phyloP scores from a whole-genome alignment of 2,113 vertebrate genomes.

The Pongo pygmaeus region DNA sequence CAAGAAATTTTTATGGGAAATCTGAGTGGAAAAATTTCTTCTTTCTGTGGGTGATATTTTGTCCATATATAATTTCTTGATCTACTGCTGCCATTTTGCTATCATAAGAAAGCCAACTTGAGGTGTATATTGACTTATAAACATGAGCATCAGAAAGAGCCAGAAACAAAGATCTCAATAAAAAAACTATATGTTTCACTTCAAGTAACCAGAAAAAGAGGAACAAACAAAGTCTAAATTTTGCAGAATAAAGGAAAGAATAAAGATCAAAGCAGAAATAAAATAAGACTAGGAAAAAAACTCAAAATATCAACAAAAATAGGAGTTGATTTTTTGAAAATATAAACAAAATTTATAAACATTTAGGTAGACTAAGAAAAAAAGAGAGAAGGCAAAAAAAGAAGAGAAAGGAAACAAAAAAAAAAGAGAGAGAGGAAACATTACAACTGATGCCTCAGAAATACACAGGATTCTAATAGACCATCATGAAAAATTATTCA shows the following conservation, averaged over 20 bases:
- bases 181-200: not conserved
- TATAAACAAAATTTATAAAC: not conserved
- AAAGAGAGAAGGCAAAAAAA: not conserved
- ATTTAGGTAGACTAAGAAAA: not conserved
- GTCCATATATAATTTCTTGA: not conserved
- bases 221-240: not conserved
- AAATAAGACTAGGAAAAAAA: not conserved
- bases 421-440: not conserved
- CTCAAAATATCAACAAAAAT: not conserved
- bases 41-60: not conserved
- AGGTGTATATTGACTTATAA: not conserved
- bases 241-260: not conserved
- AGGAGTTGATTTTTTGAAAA: not conserved
- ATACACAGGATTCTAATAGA: not conserved
- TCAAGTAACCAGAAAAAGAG: not conserved
- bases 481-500: not conserved
- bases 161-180: not conserved
- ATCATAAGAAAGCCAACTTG: not conserved
- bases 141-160: not conserved
- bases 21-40: not conserved
- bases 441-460: not conserved
- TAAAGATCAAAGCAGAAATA: not conserved
- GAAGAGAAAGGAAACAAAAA: not conserved
- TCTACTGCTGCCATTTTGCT: not conserved
- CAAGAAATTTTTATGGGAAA: not conserved